A percentile compares a stretch with the other conserved stretches of the same genome.
Evolutionary conservation across 2,888 invertebrate species (phyloP).

Genomic region (Erynnis tages): DNA sequence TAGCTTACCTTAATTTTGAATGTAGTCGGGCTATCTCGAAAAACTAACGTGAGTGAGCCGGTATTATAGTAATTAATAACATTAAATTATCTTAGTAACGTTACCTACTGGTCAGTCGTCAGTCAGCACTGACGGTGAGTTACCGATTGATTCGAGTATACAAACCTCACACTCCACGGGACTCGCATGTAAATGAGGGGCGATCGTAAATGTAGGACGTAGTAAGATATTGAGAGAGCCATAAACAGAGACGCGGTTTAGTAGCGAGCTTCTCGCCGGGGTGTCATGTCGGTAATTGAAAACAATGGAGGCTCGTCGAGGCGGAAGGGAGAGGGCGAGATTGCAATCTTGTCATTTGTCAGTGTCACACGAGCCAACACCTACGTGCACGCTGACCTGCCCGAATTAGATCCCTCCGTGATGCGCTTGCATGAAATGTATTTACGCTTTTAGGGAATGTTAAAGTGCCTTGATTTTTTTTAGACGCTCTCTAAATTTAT

Average conservation of each 20-base stretch:
- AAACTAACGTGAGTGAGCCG: too few relatives aligned
- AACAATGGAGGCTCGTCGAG: constrained; percentile 75
- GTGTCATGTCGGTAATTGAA: constrained; percentile 80
- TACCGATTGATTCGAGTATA: constrained; percentile 63
- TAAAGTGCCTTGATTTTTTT: too few relatives aligned
- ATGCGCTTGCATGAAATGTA: too few relatives aligned
- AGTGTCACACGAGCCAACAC: constrained; percentile 82
- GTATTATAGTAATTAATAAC: too few relatives aligned
- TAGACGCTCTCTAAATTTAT: too few relatives aligned
- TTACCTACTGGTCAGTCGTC: background rate
- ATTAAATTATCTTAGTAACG: too few relatives aligned
- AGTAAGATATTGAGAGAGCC: constrained; percentile 65
- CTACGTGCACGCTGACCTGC: constrained; percentile 66
- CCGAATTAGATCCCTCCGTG: constrained; percentile 59
- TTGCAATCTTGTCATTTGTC: constrained; percentile 91
- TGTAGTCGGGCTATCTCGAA: too few relatives aligned
- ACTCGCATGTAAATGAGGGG: constrained; percentile 60
- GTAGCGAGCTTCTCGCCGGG: constrained; percentile 63
- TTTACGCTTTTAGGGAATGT: background rate
- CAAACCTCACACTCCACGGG: constrained; percentile 42
- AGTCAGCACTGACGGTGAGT: constrained; percentile 53
- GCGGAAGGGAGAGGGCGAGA: constrained; percentile 81
- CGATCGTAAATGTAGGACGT: constrained; percentile 66
- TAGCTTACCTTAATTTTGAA: background rate
- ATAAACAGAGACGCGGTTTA: constrained; percentile 72